phyloP scores from a whole-genome alignment of 2,113 vertebrate genomes.

The Panthera tigris region DNA sequence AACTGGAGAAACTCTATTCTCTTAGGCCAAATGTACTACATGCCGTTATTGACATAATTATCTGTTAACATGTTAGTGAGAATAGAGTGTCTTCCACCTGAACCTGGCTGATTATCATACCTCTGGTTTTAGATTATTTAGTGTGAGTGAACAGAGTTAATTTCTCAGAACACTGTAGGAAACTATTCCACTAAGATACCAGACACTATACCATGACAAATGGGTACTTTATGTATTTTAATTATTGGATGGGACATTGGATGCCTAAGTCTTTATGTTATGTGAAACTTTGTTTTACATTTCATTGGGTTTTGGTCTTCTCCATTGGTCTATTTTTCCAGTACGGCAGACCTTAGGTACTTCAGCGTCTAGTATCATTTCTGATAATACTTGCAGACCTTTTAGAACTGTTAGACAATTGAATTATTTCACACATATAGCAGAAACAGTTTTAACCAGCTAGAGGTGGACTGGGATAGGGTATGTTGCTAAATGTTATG shows the following conservation, averaged over 20 bases:
- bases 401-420: conserved; percentile 8
- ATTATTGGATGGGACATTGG: conserved; percentile 9
- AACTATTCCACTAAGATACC: conserved; percentile 50
- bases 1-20: neutral
- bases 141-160: conserved; percentile 30
- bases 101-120: neutral
- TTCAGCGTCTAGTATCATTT: neutral
- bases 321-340: conserved; percentile 43
- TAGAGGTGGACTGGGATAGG: neutral
- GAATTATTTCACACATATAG: conserved; percentile 12
- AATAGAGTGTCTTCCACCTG: neutral
- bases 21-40: neutral
- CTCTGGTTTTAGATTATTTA: conserved; percentile 68
- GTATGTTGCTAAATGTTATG: neutral
- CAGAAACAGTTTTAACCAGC: conserved; percentile 21
- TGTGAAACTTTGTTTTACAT: conserved; percentile 43
- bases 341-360: neutral
- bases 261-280: neutral
- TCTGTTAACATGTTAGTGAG: neutral
- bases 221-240: conserved; percentile 67
- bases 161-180: conserved; percentile 51
- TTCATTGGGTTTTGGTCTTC: conserved; percentile 47
- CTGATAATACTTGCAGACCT: neutral
- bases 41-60: neutral
- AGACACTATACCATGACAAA: conserved; percentile 48